Evolutionary conservation across 2,113 vertebrate genomes (phyloP).

Genomic region (Aleadryas rufinucha): DNA sequence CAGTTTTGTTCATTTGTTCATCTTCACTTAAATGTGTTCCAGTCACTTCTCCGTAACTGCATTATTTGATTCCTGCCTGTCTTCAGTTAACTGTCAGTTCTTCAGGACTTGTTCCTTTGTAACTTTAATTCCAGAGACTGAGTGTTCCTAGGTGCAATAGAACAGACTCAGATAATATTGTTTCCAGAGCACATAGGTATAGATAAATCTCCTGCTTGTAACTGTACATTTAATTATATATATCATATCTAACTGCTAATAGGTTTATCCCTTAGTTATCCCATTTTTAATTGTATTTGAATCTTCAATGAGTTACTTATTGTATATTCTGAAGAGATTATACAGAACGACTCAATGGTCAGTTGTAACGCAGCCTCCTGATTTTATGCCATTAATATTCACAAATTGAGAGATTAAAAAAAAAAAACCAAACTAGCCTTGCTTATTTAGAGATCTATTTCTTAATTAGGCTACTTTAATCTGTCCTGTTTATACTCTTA

Average conservation of each 20-base stretch:
- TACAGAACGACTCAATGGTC: neutral
- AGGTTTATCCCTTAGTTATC: neutral
- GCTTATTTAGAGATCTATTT: neutral
- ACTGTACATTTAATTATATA: neutral
- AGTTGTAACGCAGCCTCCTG: neutral
- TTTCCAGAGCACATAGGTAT: neutral
- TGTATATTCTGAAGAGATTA: neutral
- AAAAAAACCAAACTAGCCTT: neutral
- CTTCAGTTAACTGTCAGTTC: neutral
- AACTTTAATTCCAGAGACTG: neutral
- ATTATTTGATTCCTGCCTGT: neutral
- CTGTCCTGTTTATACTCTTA: neutral
- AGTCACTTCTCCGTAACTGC: rapidly evolving
- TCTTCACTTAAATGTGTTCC: neutral
- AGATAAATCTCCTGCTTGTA: neutral
- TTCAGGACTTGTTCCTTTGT: neutral
- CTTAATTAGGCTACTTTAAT: neutral
- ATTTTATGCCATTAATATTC: neutral
- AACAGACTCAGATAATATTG: neutral
- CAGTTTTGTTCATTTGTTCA: neutral
- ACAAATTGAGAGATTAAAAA: neutral
- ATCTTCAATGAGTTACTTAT: neutral
- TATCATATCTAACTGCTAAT: neutral
- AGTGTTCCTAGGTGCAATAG: neutral
- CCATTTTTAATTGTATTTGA: neutral